Evolutionary conservation across 2,113 vertebrate species (phyloP).

Genomic region (Hippocampus guttulatus): DNA sequence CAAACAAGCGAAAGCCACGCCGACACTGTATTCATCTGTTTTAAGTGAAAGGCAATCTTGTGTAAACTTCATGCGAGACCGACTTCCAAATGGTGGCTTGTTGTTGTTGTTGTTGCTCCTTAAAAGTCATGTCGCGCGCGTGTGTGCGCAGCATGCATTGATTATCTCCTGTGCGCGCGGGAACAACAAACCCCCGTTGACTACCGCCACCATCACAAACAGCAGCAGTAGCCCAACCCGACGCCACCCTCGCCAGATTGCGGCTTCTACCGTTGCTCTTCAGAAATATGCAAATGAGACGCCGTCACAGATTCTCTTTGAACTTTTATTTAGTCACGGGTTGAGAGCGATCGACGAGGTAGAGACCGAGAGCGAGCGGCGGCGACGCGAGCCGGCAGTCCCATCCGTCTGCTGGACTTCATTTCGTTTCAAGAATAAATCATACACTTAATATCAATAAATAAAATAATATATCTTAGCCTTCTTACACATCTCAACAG

Average conservation of each 20-base stretch:
- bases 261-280: constrained; percentile 77
- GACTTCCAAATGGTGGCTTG: constrained; percentile 13
- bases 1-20: not conserved
- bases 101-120: constrained; percentile 12
- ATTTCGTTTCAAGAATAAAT: constrained; percentile 87
- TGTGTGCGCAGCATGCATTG: constrained; percentile 44
- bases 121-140: constrained; percentile 17
- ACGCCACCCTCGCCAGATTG: not conserved
- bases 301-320: constrained; percentile 89
- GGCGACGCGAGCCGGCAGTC: constrained; percentile 76
- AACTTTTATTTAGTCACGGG: constrained; percentile 83
- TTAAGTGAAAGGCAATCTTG: not conserved
- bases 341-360: constrained; percentile 82
- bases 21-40: not conserved
- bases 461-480: constrained; percentile 16
- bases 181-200: not conserved
- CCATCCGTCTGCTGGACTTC: constrained; percentile 86
- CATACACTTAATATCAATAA: constrained; percentile 48
- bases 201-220: not conserved
- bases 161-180: constrained; percentile 48
- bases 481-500: constrained; percentile 44
- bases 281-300: constrained; percentile 90
- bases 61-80: not conserved
- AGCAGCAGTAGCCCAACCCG: constrained; percentile 20
- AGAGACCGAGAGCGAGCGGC: constrained; percentile 83